Conservation (phyloP, 2,113 vertebrate genomes). For the Thamnophis sirtalis region DNA sequence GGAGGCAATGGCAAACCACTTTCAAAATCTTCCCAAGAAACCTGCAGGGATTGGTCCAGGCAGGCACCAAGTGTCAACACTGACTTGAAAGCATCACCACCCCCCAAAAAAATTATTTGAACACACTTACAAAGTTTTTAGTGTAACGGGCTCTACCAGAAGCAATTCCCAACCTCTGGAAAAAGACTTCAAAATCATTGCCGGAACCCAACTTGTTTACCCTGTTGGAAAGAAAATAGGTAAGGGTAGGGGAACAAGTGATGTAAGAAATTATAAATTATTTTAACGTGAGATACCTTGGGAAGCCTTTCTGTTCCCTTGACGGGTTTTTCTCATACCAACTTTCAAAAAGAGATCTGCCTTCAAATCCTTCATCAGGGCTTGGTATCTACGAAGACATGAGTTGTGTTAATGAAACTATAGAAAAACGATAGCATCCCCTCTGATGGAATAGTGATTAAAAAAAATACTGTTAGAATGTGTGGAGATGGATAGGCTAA, state of each 20-base stretch:
- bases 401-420: conserved; percentile 1
- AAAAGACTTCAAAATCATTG: conserved; percentile 96
- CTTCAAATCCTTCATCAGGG: conserved; percentile 87
- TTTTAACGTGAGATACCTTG: conserved; percentile 67
- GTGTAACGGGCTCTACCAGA: conserved; percentile 91
- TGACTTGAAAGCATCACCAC: not conserved
- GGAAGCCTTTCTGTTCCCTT: conserved; percentile 69
- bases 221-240: conserved; percentile 65
- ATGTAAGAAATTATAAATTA: conserved; percentile 20
- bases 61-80: not conserved
- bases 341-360: conserved; percentile 87
- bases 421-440: not conserved
- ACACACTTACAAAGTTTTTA: conserved; percentile 81
- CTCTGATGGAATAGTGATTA: no score
- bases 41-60: not conserved
- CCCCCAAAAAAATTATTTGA: not conserved
- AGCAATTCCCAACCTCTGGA: conserved; percentile 90
- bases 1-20: not conserved
- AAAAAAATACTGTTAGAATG: no score
- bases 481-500: no score
- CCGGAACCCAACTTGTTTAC: conserved; percentile 95
- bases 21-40: not conserved
- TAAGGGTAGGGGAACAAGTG: not conserved
- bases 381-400: conserved; percentile 76
- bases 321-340: conserved; percentile 84